phyloP scores from a whole-genome alignment of 2,888 invertebrate genomes.

The Lottia gigantea region DNA sequence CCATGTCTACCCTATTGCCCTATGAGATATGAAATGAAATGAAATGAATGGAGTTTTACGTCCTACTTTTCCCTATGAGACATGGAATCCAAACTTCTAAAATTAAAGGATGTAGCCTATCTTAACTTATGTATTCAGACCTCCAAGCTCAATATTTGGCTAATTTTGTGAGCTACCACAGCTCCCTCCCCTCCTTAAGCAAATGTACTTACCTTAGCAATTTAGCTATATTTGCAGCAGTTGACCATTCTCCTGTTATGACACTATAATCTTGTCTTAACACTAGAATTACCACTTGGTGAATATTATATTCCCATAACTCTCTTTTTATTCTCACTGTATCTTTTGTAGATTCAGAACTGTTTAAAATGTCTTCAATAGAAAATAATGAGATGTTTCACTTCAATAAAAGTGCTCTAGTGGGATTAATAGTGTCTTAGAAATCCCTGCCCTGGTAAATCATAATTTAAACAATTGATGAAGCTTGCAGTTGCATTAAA shows the following conservation, averaged over 20 bases:
- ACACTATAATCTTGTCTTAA: slow-evolving; percentile 65
- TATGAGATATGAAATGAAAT: no score
- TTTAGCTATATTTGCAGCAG: slow-evolving; percentile 56
- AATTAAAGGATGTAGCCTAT: no score
- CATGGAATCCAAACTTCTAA: no score
- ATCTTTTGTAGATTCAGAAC: slow-evolving; percentile 44
- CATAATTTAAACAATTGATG: neutral
- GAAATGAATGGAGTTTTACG: no score
- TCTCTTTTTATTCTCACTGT: slow-evolving; percentile 46
- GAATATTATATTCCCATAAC: slow-evolving; percentile 62
- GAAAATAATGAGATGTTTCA: slow-evolving; percentile 12
- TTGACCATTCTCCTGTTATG: slow-evolving; percentile 63
- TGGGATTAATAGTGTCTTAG: neutral
- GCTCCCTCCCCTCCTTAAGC: no score
- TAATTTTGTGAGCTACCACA: neutral
- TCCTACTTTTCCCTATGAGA: no score
- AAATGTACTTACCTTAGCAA: slow-evolving; percentile 54
- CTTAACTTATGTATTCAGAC: no score
- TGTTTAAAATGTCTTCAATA: slow-evolving; percentile 50
- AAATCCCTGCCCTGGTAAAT: neutral
- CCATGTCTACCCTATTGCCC: no score
- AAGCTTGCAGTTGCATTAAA: neutral
- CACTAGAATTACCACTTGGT: slow-evolving; percentile 59
- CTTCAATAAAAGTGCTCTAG: slow-evolving; percentile 6
- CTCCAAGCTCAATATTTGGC: no score